These are phyloP conservation scores for Eublepharis macularius DNA, from an alignment of 2,113 vertebrate genomes.

Conservation along the genomic window DNA sequence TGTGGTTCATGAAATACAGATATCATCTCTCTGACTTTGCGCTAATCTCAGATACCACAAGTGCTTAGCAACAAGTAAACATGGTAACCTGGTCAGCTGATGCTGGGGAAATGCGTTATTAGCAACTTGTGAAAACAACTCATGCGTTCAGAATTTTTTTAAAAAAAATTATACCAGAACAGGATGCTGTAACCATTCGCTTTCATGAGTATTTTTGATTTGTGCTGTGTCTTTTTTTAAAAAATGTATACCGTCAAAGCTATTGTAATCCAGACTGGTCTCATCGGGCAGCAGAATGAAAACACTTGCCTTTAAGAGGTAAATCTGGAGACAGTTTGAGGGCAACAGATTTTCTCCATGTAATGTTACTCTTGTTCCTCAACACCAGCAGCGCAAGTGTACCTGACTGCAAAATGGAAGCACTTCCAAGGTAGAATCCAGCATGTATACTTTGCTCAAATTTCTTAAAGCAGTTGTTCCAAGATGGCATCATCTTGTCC, in stretches of 20 bases:
- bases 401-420: not conserved
- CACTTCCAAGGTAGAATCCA: not conserved
- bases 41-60: constrained; percentile 10
- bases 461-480: not conserved
- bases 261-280: not conserved
- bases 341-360: too few relatives aligned
- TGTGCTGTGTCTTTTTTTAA: not conserved
- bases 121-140: not conserved
- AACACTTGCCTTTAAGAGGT: not conserved
- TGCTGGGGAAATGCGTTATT: constrained; percentile 8
- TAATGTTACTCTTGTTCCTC: too few relatives aligned
- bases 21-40: constrained; percentile 34
- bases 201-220: not conserved
- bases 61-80: constrained; percentile 21
- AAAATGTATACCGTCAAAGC: not conserved
- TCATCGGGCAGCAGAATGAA: not conserved
- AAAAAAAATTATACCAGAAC: not conserved
- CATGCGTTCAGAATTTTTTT: not conserved
- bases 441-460: not conserved
- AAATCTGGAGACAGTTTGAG: not conserved
- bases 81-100: not conserved
- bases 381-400: too few relatives aligned
- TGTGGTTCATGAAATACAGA: constrained; percentile 45
- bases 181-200: not conserved
- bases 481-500: not conserved